These are phyloP conservation scores for Notospermus geniculatus DNA, from an alignment of 1,140 invertebrate species.

Conservation along the genomic window DNA sequence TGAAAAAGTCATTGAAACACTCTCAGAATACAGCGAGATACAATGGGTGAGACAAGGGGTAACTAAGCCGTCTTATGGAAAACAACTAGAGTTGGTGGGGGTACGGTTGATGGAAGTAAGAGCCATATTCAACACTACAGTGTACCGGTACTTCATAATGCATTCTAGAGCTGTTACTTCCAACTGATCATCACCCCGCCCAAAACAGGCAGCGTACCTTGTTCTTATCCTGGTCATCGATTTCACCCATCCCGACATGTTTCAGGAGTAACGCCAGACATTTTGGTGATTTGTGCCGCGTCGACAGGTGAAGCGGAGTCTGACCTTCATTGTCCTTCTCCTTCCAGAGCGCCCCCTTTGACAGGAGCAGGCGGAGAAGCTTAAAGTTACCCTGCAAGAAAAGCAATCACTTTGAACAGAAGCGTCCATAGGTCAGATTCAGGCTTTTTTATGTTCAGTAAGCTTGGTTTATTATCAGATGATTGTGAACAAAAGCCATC, in stretches of 20 bases:
- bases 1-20: no score
- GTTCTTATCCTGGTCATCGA: slow-evolving; percentile 56
- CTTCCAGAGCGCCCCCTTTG: slow-evolving; percentile 48
- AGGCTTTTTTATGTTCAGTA: no score
- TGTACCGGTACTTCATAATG: no score
- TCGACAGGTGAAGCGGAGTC: slow-evolving; percentile 52
- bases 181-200: background rate
- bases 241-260: slow-evolving; percentile 50
- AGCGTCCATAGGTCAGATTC: no score
- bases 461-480: no score
- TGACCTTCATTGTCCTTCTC: slow-evolving; percentile 54
- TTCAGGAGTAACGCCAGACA: slow-evolving; percentile 52
- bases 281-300: slow-evolving; percentile 53
- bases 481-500: no score
- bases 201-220: slow-evolving; percentile 38
- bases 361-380: slow-evolving; percentile 49
- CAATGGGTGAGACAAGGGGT: no score
- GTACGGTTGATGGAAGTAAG: no score
- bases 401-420: background rate
- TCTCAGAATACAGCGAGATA: no score
- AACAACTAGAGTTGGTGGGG: background rate
- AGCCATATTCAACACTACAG: no score
- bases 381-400: slow-evolving; percentile 47
- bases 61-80: no score
- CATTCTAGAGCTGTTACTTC: background rate